These are phyloP conservation scores for Glandiceps talaboti DNA, from an alignment of 53 echinoderm and acorn worm species.

Conservation along the genomic window DNA sequence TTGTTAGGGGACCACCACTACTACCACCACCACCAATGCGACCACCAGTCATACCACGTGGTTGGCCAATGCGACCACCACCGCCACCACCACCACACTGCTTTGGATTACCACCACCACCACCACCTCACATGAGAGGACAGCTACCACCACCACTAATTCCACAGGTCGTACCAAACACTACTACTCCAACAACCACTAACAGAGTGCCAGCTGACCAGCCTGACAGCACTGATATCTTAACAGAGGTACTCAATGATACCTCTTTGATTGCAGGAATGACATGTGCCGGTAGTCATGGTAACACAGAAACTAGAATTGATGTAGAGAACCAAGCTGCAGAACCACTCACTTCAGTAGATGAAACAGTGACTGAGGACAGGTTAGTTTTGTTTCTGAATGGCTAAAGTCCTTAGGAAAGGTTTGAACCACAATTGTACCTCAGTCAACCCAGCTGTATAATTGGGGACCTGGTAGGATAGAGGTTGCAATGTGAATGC, in stretches of 20 bases:
- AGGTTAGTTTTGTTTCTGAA: too few relatives aligned
- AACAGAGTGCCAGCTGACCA: slow-evolving; percentile 5
- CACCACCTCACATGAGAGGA: neutral
- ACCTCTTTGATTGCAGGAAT: neutral
- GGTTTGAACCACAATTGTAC: too few relatives aligned
- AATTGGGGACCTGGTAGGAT: too few relatives aligned
- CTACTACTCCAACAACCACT: neutral
- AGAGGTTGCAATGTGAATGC: too few relatives aligned
- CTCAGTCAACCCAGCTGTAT: too few relatives aligned
- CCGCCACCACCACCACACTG: slow-evolving; percentile 1
- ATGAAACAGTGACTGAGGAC: slow-evolving; percentile 13
- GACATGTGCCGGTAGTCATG: slow-evolving; percentile 3
- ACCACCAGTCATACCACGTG: neutral
- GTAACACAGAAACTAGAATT: neutral
- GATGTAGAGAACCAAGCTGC: neutral
- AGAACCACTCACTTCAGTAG: neutral
- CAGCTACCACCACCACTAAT: slow-evolving; percentile 9
- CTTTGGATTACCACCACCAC: slow-evolving; percentile 2
- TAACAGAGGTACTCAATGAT: neutral
- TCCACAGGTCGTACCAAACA: slow-evolving; percentile 1
- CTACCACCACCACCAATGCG: neutral
- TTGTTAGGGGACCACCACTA: neutral
- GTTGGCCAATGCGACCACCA: neutral
- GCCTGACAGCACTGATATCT: slow-evolving; percentile 11
- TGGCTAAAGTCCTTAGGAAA: too few relatives aligned